Conservation (phyloP, 2,888 invertebrate genomes). For the Clistopyga incitator region DNA sequence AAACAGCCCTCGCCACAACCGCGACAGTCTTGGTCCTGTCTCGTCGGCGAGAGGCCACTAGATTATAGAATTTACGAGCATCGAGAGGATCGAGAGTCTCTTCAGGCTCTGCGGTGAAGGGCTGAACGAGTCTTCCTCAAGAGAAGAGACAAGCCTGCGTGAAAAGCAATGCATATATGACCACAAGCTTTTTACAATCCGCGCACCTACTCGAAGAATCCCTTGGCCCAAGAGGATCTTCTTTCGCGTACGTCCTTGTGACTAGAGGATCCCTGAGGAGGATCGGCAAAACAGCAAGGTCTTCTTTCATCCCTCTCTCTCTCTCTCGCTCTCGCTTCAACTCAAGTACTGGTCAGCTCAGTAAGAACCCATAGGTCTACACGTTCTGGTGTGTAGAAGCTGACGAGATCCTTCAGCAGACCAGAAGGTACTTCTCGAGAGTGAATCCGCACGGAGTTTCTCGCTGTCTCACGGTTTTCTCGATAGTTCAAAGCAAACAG, state of each 20-base stretch:
- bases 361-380: constrained; percentile 59
- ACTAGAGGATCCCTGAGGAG: constrained; percentile 70
- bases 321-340: constrained; percentile 32
- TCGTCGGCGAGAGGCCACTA: constrained; percentile 21
- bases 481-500: constrained; percentile 53
- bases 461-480: constrained; percentile 61
- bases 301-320: constrained; percentile 55
- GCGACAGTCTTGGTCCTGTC: background rate
- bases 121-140: background rate
- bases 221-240: constrained; percentile 61
- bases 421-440: constrained; percentile 20
- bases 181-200: constrained; percentile 61
- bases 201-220: constrained; percentile 59
- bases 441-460: constrained; percentile 44
- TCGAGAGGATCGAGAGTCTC: constrained; percentile 49
- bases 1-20: no score
- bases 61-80: constrained; percentile 58
- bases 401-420: constrained; percentile 24
- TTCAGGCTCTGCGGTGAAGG: constrained; percentile 23
- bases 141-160: constrained; percentile 49
- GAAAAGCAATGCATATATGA: constrained; percentile 69
- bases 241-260: constrained; percentile 65
- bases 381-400: constrained; percentile 43
- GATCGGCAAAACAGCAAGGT: constrained; percentile 79
- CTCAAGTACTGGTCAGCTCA: constrained; percentile 63